These are phyloP conservation scores for Masticophis lateralis DNA, from an alignment of 2,797 vertebrate genomes.

Conservation along the genomic window DNA sequence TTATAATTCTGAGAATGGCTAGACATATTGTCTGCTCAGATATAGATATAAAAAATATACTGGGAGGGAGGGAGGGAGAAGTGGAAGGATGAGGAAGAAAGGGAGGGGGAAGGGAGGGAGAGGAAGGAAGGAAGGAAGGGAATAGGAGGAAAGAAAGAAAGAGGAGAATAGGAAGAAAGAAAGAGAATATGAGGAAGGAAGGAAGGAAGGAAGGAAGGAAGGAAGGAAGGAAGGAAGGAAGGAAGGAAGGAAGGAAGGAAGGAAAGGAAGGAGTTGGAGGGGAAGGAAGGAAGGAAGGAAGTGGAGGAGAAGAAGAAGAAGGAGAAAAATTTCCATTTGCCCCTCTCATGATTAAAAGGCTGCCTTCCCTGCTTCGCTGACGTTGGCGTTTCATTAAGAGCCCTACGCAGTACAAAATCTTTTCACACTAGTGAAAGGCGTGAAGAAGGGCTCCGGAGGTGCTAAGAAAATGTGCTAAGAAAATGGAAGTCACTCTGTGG, in stretches of 20 bases:
- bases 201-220: too few species aligned
- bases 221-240: too few species aligned
- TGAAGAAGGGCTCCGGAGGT: background rate
- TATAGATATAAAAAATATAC: background rate
- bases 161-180: too few species aligned
- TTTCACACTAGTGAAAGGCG: background rate
- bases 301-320: background rate
- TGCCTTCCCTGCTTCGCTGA: background rate
- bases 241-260: too few species aligned
- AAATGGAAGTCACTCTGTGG: background rate
- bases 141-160: rapidly evolving
- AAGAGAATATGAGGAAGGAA: too few species aligned
- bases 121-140: background rate
- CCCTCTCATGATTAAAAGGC: background rate
- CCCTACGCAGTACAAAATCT: background rate
- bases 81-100: background rate
- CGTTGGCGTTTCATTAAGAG: background rate
- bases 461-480: background rate
- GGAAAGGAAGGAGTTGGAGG: background rate
- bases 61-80: background rate
- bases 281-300: too few species aligned
- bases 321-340: background rate
- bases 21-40: background rate
- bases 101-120: background rate
- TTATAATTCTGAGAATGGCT: background rate